A percentile compares a stretch with the other conserved stretches of the same genome.
Conservation (phyloP, 1,140 invertebrate genomes). For the Pseudomyrmex pallidus region DNA sequence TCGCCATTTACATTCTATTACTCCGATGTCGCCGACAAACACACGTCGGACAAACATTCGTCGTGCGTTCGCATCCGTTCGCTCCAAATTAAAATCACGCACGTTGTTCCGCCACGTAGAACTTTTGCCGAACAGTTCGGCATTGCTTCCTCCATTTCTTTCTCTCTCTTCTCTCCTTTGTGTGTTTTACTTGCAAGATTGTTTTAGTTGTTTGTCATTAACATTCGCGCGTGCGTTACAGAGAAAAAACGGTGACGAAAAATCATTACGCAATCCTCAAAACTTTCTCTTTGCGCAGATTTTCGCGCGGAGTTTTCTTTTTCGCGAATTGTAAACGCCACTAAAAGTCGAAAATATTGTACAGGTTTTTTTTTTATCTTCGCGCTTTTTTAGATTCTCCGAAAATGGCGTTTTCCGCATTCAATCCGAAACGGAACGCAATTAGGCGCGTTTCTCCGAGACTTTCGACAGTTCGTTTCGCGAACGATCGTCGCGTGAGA, state of each 20-base stretch:
- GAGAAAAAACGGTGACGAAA: not conserved
- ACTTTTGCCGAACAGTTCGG: constrained; percentile 9
- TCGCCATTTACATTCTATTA: constrained; percentile 40
- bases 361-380: not conserved
- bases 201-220: constrained; percentile 29
- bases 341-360: too few species aligned
- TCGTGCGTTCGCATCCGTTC: constrained; percentile 11
- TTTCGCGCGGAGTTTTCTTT: too few species aligned
- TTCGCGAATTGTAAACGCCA: too few species aligned
- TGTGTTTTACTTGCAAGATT: constrained; percentile 40
- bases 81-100: constrained; percentile 55
- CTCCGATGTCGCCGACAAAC: not conserved
- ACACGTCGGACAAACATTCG: not conserved
- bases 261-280: not conserved
- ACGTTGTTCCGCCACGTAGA: constrained; percentile 53
- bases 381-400: not conserved
- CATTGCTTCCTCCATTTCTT: too few species aligned
- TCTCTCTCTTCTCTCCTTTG: constrained; percentile 28
- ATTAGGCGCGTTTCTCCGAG: too few species aligned
- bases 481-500: constrained; percentile 21
- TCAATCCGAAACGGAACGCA: too few species aligned
- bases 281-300: not conserved
- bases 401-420: not conserved
- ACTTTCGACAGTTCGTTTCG: not conserved
- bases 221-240: not conserved